These are phyloP conservation scores for Nymphalis c-album DNA, from an alignment of 2,888 invertebrate genomes.

Conservation along the genomic window DNA sequence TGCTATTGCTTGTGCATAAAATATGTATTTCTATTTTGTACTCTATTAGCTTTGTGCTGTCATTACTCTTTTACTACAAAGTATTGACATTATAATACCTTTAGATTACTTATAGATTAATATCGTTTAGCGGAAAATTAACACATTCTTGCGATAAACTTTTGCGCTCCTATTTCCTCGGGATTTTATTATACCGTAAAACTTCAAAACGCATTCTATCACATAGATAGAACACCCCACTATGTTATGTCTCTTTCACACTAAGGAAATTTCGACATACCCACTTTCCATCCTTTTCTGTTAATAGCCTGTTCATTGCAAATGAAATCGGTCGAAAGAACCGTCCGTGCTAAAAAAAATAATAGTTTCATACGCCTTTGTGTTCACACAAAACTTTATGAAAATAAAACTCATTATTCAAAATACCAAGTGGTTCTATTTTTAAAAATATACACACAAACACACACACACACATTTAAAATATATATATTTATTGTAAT, in stretches of 20 bases:
- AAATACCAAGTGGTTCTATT: too few relatives aligned
- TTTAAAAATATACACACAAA: too few relatives aligned
- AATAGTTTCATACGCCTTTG: neutral
- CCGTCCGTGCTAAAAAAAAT: neutral
- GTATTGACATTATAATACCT: neutral
- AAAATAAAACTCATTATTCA: too few relatives aligned
- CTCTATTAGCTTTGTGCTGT: too few relatives aligned
- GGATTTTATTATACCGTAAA: slow-evolving; percentile 28
- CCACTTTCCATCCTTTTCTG: slow-evolving; percentile 11
- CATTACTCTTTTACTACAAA: too few relatives aligned
- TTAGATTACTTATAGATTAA: neutral
- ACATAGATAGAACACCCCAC: slow-evolving; percentile 17
- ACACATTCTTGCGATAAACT: slow-evolving; percentile 22
- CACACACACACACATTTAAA: too few relatives aligned
- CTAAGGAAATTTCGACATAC: neutral
- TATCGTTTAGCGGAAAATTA: slow-evolving; percentile 2
- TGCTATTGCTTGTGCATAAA: too few relatives aligned
- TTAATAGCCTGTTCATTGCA: neutral
- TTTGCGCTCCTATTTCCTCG: slow-evolving; percentile 18
- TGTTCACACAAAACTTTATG: neutral
- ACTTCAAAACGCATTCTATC: slow-evolving; percentile 28
- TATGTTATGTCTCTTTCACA: neutral
- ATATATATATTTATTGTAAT: too few relatives aligned
- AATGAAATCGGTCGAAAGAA: neutral
- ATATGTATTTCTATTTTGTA: too few relatives aligned